Conservation (phyloP, 2,888 invertebrate genomes). For the Xylophagus ater region DNA sequence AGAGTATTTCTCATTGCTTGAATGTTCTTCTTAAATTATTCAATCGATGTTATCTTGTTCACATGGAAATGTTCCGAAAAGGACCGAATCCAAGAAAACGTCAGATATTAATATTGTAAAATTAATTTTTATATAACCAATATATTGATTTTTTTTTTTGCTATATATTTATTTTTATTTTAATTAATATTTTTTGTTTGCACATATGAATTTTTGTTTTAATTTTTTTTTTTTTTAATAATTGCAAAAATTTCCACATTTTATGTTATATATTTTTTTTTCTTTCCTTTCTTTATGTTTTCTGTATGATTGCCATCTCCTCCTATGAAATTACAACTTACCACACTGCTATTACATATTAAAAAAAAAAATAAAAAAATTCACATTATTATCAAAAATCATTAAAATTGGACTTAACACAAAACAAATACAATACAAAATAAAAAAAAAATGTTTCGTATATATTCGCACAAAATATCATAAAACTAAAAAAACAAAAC, state of each 20-base stretch:
- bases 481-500: constrained; percentile 7
- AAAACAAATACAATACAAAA: constrained; percentile 11
- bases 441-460: constrained; percentile 14
- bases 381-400: constrained; percentile 2
- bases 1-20: no score
- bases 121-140: no score
- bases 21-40: no score
- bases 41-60: no score
- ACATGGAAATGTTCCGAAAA: no score
- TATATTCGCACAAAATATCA: constrained; percentile 12
- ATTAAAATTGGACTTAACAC: constrained; percentile 11
- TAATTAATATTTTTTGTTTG: not conserved
- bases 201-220: constrained; percentile 6
- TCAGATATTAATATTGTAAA: no score
- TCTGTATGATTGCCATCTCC: constrained; percentile 6
- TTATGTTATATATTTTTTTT: constrained; percentile 13
- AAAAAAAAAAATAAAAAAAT: constrained; percentile 11
- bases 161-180: no score
- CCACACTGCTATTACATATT: constrained; percentile 15
- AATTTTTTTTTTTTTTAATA: constrained; percentile 6
- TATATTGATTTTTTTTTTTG: no score
- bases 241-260: constrained; percentile 4
- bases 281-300: constrained; percentile 19
- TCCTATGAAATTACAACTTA: constrained; percentile 19
- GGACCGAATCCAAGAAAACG: no score